Evolutionary conservation across 2,113 vertebrate genomes (phyloP).

Genomic region (Gallinago media): DNA sequence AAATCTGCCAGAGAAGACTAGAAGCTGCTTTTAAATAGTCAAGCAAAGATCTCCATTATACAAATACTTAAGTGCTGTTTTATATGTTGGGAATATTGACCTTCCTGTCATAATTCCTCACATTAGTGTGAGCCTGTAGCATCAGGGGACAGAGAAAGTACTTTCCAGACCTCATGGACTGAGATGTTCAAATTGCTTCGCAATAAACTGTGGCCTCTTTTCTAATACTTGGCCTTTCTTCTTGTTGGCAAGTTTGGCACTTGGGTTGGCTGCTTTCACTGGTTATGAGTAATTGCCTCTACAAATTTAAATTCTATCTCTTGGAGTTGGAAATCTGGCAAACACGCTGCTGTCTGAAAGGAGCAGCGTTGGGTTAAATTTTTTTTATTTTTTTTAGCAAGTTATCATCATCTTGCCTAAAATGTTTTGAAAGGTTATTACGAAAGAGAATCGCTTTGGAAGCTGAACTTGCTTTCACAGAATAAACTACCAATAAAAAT

Average conservation of each 20-base stretch:
- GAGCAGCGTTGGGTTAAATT: neutral
- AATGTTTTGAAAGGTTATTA: neutral
- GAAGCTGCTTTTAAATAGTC: slow-evolving; percentile 6
- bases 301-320: slow-evolving; percentile 27
- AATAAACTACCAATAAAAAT: neutral
- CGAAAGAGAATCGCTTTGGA: neutral
- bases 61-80: neutral
- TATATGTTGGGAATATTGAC: neutral
- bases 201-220: slow-evolving; percentile 18
- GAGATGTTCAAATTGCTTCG: neutral
- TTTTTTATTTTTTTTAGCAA: neutral
- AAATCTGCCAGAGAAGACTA: neutral
- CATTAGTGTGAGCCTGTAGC: neutral
- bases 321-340: slow-evolving; percentile 12
- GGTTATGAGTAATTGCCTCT: slow-evolving; percentile 55
- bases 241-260: neutral
- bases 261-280: slow-evolving; percentile 17
- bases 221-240: slow-evolving; percentile 30
- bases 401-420: neutral
- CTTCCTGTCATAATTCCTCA: neutral
- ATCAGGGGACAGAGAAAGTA: neutral
- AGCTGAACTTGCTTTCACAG: neutral
- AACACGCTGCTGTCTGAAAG: neutral
- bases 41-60: neutral
- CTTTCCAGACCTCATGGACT: neutral